Evolutionary conservation across 2,113 vertebrate species (phyloP).

Genomic region (Tylochromis polylepis): DNA sequence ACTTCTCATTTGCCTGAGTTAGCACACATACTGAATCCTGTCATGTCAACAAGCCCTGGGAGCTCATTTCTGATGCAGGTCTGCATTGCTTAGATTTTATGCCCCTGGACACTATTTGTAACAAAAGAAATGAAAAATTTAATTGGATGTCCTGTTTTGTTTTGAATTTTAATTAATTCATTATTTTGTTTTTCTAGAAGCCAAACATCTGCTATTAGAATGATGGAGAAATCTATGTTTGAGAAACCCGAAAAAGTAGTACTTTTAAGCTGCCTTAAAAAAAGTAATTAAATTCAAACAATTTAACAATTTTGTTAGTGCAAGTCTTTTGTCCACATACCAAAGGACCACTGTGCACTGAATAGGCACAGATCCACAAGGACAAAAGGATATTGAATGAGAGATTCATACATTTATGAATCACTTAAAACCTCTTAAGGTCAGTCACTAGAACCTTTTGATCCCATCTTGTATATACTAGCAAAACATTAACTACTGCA

Average conservation of each 20-base stretch:
- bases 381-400: neutral
- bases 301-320: neutral
- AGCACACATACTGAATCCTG: neutral
- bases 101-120: neutral
- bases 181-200: neutral
- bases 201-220: neutral
- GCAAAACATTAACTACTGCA: fast-evolving
- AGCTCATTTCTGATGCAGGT: neutral
- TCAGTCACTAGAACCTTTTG: neutral
- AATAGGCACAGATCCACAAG: neutral
- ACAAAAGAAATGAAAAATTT: neutral
- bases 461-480: neutral
- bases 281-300: neutral
- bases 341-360: no score
- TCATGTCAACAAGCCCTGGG: neutral
- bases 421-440: neutral
- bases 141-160: neutral
- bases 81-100: neutral
- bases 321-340: neutral
- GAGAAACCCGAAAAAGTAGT: neutral
- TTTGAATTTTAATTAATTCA: neutral
- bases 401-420: fast-evolving
- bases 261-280: neutral
- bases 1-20: neutral
- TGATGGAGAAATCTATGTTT: neutral